Evolutionary conservation across 2,797 vertebrate genomes (phyloP), one percentile per base, ranked within the genome.

Genomic region (Dryobates pubescens): DNA sequence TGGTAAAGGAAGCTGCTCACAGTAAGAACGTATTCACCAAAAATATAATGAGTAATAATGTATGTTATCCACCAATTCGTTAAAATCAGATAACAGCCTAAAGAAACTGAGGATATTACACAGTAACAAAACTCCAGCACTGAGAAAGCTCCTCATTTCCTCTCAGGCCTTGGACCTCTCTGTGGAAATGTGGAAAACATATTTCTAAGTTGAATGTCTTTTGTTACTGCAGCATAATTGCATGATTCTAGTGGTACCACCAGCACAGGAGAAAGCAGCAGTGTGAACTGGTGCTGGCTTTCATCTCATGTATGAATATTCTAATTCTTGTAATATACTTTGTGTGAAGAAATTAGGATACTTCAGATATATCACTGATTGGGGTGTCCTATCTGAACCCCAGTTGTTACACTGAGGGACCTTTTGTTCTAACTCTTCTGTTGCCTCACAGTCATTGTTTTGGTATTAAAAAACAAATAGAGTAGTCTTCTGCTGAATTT

Each of bases 1-100:
- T 62, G 92, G 71, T 82, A 74, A 88, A 77, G 57, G 63, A 56
- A 82, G 38, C 41, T 88, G 61, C 82, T 95, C 88, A 83, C 49
- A 79, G 41, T 61, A 88, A 83, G 77, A 92, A 34, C 17, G 14
- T 1, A 8, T 19, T 90, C 67, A 74, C 18, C 36, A 20, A 11
- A 61, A 86, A 45, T 45, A 30, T 20, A 76, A 41, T 23, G 26
- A 62, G 36, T 58, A 38, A 64, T 38, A 58, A 63, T 16, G 38
- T 71, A 73, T 62, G 0, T 79, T 56, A 73, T 59, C 83, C 70
- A 72, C 34, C 61, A 38, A 59, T 74, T 87, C 65, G 95, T 90
- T 63, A 67, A 45, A 53, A 17, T 7, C 23, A 30, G 74, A 56
- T 68, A 92, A 90, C 13, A 91, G 65, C 51, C 69, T 59, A 17